Evolutionary conservation across 2,113 vertebrate genomes (phyloP).

Genomic region (Naja naja): DNA sequence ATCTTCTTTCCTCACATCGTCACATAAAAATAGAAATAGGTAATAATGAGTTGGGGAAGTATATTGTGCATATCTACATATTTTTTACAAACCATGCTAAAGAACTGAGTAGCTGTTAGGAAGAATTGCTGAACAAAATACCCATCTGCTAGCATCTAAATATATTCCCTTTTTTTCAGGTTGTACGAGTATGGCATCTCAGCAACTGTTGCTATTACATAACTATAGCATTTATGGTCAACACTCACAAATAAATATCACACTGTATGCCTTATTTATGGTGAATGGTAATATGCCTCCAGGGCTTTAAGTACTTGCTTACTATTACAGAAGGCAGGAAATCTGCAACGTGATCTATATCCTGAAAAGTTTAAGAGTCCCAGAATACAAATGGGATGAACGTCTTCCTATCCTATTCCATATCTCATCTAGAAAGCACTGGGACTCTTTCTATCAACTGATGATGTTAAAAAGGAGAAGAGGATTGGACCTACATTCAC

Average conservation of each 20-base stretch:
- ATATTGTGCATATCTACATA: not conserved
- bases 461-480: not conserved
- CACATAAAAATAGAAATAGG: conserved; percentile 34
- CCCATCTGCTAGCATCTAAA: conserved; percentile 39
- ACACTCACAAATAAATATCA: conserved; percentile 16
- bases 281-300: conserved; percentile 7
- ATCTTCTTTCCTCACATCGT: not conserved
- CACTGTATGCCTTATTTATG: conserved; percentile 22
- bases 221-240: conserved; percentile 44
- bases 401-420: not conserved
- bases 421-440: conserved; percentile 12
- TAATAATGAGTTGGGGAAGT: not conserved
- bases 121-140: conserved; percentile 37
- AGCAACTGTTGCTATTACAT: conserved; percentile 41
- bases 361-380: not conserved
- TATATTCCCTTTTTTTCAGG: conserved; percentile 18
- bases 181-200: not conserved
- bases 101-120: conserved; percentile 35
- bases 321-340: conserved; percentile 17
- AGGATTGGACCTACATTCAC: not conserved
- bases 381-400: not conserved
- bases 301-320: conserved; percentile 9
- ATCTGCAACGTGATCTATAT: not conserved
- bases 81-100: not conserved
- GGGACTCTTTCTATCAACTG: not conserved